These are phyloP conservation scores for Crotalus helleri DNA, from an alignment of 2,113 vertebrate species.

Conservation along the genomic window DNA sequence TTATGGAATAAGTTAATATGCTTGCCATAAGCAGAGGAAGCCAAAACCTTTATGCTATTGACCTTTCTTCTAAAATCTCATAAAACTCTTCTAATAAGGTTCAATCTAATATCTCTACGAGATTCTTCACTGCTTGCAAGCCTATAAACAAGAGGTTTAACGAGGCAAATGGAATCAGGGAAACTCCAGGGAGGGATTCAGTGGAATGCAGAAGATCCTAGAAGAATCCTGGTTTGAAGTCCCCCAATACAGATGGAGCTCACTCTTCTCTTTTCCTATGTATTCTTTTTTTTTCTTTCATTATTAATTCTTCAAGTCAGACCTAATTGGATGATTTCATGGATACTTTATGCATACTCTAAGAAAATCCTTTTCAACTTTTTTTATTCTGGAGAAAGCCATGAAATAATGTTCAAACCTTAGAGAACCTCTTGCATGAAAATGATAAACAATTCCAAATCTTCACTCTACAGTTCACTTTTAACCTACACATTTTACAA, in stretches of 20 bases:
- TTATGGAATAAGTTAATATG: conserved; percentile 25
- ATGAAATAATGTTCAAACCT: background rate
- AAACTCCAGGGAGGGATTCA: background rate
- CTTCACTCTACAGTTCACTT: background rate
- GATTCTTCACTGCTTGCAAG: background rate
- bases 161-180: background rate
- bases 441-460: background rate
- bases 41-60: background rate
- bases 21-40: background rate
- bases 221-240: background rate
- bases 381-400: background rate
- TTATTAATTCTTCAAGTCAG: background rate
- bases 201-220: background rate
- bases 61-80: background rate
- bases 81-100: background rate
- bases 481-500: background rate
- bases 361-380: background rate
- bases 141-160: background rate
- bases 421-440: background rate
- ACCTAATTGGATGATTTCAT: background rate
- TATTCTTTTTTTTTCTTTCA: background rate
- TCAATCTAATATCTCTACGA: background rate
- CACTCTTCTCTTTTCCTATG: background rate
- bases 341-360: background rate
- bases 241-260: background rate